Base-by-base conservation (phyloP, 1,140 invertebrate species). In the Wiebesia pumilae region DNA sequence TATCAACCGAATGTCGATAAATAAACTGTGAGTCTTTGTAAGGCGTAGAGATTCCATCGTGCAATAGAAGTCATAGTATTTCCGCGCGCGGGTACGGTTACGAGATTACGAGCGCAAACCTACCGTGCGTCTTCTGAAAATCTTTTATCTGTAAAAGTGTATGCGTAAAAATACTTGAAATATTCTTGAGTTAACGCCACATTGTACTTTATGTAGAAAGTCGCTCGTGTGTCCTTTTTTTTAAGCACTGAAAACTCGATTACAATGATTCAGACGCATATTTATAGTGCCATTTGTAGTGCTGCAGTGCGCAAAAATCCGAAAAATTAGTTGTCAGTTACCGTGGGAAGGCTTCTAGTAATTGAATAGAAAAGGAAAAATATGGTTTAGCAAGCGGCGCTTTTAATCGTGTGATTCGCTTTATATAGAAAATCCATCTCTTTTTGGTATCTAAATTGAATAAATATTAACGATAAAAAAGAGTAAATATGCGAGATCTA, bases 21-120 rank as follows among this genome's bases (percentile, higher is more conserved):
- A 75, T 75, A 75, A 43, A 75, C 9, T 43, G 21, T 16, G 71
- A 75, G 21, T 40, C 71, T 75, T 75, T 75, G 71, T 75, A 43
- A 24, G 40, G 12, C 3, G 71, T 43, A 43, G 71, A 43, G 71
- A 43, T 75, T 43, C 24, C 27, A 75, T 75, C 38, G 38, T 75
- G 43, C 71, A 75, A 75, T 75, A 75, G 71, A 43, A 75, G 35
- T 75, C 71, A 24, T 21, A 27, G 69, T 24, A 71, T 38, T 71
- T 71, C 71, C 71, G 40, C 24, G 21, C 38, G 51, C 43, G 35
- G 19, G 19, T n/a, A 38, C 19, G 71, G 9, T 43, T 43, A 43
- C 71, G 38, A 43, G 71, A 75, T 43, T 43, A 38, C 71, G 71
- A 43, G 27, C 71, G 69, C 14, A 40, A 24, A 73, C 71, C 43